These are phyloP conservation scores for Ormyrus rosae DNA, from an alignment of 2,888 invertebrate genomes.

Conservation along the genomic window DNA sequence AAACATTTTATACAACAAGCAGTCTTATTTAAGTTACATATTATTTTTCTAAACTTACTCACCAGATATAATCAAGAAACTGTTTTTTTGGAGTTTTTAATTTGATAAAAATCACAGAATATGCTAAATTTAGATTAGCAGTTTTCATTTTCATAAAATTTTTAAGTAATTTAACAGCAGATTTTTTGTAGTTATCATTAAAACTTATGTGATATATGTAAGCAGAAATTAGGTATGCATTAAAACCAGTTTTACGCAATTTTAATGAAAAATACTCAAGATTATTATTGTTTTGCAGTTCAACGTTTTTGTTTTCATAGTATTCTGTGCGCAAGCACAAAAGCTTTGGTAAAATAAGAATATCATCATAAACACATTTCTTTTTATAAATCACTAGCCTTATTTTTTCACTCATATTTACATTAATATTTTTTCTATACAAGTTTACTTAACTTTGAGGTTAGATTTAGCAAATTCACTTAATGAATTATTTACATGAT, in stretches of 20 bases:
- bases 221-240: constrained; percentile 67
- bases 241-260: constrained; percentile 63
- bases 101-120: constrained; percentile 72
- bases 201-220: constrained; percentile 61
- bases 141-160: constrained; percentile 24
- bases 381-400: constrained; percentile 63
- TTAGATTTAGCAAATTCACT: constrained; percentile 1
- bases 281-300: no score
- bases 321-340: constrained; percentile 12
- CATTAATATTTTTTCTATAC: constrained; percentile 3
- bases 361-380: constrained; percentile 65
- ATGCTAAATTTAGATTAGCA: background rate
- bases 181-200: constrained; percentile 64
- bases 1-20: constrained; percentile 29
- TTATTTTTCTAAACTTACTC: constrained; percentile 64
- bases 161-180: constrained; percentile 55
- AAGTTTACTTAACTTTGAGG: constrained; percentile 40
- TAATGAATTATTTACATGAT: background rate
- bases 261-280: constrained; percentile 26
- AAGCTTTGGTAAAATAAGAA: constrained; percentile 56
- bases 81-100: constrained; percentile 80
- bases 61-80: constrained; percentile 85
- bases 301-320: no score
- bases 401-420: constrained; percentile 63
- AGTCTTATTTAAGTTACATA: constrained; percentile 18